A percentile compares a stretch with the other conserved stretches of the same genome.
Evolutionary conservation across 2,888 invertebrate species (phyloP).

Genomic region (Pheosia tremula): DNA sequence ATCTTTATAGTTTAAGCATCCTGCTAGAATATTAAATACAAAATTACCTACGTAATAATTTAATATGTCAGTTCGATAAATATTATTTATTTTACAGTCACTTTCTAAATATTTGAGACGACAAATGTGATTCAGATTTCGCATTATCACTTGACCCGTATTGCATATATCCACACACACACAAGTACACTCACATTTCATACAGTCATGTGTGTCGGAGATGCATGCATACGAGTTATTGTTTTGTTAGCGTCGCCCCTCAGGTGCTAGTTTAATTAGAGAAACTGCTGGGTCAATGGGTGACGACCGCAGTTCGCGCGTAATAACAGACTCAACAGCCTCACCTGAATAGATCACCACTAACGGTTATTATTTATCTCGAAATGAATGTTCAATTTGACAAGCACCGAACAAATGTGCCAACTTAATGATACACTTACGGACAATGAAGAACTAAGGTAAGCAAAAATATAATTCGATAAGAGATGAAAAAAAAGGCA

Average conservation of each 20-base stretch:
- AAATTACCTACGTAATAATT: too few relatives aligned
- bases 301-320: constrained; percentile 57
- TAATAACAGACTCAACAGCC: constrained; percentile 60
- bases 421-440: constrained; percentile 64
- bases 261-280: constrained; percentile 61
- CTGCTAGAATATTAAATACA: too few relatives aligned
- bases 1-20: too few relatives aligned
- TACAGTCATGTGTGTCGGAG: constrained; percentile 19
- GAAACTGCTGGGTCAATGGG: constrained; percentile 67
- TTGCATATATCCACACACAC: constrained; percentile 7
- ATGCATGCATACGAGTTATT: constrained; percentile 41
- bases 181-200: background rate
- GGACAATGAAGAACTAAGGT: constrained; percentile 54
- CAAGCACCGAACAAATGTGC: constrained; percentile 60
- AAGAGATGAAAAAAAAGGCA: constrained; percentile 32
- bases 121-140: background rate
- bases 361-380: constrained; percentile 60
- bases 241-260: constrained; percentile 48
- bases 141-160: constrained; percentile 30
- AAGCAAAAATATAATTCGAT: constrained; percentile 58
- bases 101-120: constrained; percentile 1
- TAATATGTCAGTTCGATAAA: too few relatives aligned
- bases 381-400: constrained; percentile 73
- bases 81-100: background rate
- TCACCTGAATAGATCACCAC: constrained; percentile 67